phyloP scores from a whole-genome alignment of 2,797 vertebrate species.

The Todus mexicanus region DNA sequence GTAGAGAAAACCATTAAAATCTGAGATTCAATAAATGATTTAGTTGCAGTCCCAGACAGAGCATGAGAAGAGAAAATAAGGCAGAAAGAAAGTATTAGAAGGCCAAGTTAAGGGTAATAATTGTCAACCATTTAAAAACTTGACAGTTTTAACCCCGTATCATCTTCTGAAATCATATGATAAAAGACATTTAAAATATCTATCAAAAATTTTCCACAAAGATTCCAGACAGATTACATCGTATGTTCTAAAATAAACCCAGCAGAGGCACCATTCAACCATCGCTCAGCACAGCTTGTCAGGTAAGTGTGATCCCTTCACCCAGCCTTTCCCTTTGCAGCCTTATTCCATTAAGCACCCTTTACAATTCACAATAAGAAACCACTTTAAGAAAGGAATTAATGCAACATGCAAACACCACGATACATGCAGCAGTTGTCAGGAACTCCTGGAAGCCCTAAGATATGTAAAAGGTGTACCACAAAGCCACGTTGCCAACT shows the following conservation, averaged over 20 bases:
- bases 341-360: neutral
- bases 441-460: neutral
- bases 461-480: conserved; percentile 67
- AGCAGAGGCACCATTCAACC: neutral
- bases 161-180: neutral
- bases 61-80: neutral
- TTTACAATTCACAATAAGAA: neutral
- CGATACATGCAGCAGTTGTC: neutral
- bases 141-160: neutral
- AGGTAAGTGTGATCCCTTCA: neutral
- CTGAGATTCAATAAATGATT: neutral
- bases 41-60: neutral
- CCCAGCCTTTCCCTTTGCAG: neutral
- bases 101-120: neutral
- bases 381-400: neutral
- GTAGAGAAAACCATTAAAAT: neutral
- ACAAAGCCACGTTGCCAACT: conserved; percentile 76
- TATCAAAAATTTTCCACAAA: neutral
- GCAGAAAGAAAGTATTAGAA: neutral
- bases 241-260: neutral
- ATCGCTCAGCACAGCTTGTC: neutral
- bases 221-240: neutral
- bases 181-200: neutral
- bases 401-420: neutral
- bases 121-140: neutral